Conservation (phyloP, 1,140 invertebrate genomes). For the Leptonema lineaticorne region DNA sequence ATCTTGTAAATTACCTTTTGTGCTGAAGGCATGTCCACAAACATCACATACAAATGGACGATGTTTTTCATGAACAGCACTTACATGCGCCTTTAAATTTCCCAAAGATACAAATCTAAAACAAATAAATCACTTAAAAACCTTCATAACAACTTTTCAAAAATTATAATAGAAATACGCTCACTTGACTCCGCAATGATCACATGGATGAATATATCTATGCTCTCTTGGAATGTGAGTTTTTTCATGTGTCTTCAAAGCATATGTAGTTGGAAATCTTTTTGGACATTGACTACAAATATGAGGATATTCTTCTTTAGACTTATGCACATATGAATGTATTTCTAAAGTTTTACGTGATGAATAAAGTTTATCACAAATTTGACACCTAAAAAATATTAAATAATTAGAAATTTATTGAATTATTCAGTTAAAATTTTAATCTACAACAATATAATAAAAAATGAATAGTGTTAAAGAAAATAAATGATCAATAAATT, state of each 20-base stretch:
- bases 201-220: slow-evolving; percentile 34
- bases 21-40: slow-evolving; percentile 32
- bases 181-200: slow-evolving; percentile 33
- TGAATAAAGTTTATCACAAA: slow-evolving; percentile 28
- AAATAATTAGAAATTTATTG: background rate
- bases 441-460: background rate
- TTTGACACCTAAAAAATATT: slow-evolving; percentile 26
- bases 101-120: slow-evolving; percentile 35
- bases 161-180: background rate
- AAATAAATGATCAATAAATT: too few species aligned
- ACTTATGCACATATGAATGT: slow-evolving; percentile 18
- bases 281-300: slow-evolving; percentile 33
- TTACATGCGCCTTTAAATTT: slow-evolving; percentile 29
- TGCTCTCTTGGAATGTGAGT: slow-evolving; percentile 33
- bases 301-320: slow-evolving; percentile 23
- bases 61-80: slow-evolving; percentile 27
- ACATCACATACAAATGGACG: slow-evolving; percentile 30
- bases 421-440: background rate
- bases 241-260: slow-evolving; percentile 33
- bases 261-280: slow-evolving; percentile 19
- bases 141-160: background rate
- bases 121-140: slow-evolving; percentile 9
- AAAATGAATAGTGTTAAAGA: background rate
- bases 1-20: slow-evolving; percentile 12
- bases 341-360: slow-evolving; percentile 21